Base-by-base conservation (phyloP, 2,797 vertebrate species). In the Hephaestus fuliginosus region DNA sequence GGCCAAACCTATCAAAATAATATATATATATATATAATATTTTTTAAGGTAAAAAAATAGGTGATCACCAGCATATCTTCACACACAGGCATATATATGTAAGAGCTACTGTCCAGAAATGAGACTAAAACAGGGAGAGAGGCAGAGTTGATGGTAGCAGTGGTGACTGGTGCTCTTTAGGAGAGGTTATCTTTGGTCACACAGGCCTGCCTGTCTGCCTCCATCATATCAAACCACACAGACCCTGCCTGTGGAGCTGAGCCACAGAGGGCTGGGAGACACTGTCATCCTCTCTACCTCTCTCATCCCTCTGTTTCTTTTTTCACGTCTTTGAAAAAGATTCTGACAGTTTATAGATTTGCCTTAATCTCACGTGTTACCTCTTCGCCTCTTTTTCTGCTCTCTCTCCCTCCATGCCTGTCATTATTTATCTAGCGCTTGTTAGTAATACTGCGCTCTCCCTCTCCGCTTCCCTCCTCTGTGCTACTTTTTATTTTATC, bases 171-270 rank as follows among this genome's bases (percentile, higher is more conserved):
- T 90, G 86, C 86, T 89, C 85, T 93, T 89, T 82, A 76, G 74
- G 76, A 86, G 88, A 90, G 92, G 92, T 90, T 91, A 91, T 90
- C 86, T 92, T 80, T 87, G 87, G 90, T 74, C 87, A 78, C 76
- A 58, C 81, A 81, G 51, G 74, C 80, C 76, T 67, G 78, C 80
- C 86, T 91, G 92, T 93, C 92, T 48, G 57, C 72, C 83, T 82
- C 71, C 70, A 92, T 94, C 88, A 91, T 83, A 80, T 94, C 92
- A 94, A 76, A 85, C 52, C 77, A 44, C 77, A 71, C 70, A 84
- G 72, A 84, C 46, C 25, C 78, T 72, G 81, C 88, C 89, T 81
- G 86, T 88, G 84, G 82, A 91, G 80, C 72, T 57, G 63, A 79
- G 76, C 75, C 78, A 28, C 82, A 80, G 20, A 81, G 79, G 55